Base-by-base conservation (phyloP, 2,113 vertebrate species). In the Sisor rabdophorus region DNA sequence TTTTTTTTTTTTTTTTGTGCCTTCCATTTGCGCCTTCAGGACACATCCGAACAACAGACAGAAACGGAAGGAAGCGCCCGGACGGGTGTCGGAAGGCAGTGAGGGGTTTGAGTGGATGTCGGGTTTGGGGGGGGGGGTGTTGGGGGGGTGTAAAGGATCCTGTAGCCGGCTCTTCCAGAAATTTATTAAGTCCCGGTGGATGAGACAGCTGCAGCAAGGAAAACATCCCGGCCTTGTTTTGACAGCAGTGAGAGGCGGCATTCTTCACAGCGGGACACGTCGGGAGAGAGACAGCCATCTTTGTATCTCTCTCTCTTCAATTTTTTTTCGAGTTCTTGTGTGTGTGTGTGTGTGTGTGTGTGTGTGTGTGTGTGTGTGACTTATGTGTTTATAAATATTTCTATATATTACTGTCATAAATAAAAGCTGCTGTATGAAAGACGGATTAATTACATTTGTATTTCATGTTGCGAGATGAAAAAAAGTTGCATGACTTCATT, bases 161-260 rank as follows among this genome's bases (percentile, higher is more conserved):
- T 24, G 79, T 82, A 55, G 61, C 82, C 58, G 68, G 67, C 61
- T 75, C 59, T 65, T 70, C 74, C 71, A 59, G 65, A 80, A 71
- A 78, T 72, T 78, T 71, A 79, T 71, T 28, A 78, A 76, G 47
- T 55, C 75, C 71, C 58, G 48, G 50, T 54, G 36, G 78, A 78
- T 52, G 59, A 73, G 76, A 85, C 85, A 86, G 86, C 86, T 87
- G 86, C 86, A 87, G 85, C 81, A 81, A 81, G 79, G 73, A 84
- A 84, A 87, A 83, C 81, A 84, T 77, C 79, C 65, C 50, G 5
- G 55, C 59, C 73, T 73, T 82, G 76, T 84, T 82, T 82, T 64
- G 73, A 80, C 75, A 70, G 77, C 81, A 58, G 61, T 16, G 20
- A 58, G 61, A 24, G 67, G 52, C 73, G 15, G 68, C 48, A 55